phyloP scores from a whole-genome alignment of 2,113 vertebrate genomes.

The crab-eating macaque (Macaca fascicularis) region DNA sequence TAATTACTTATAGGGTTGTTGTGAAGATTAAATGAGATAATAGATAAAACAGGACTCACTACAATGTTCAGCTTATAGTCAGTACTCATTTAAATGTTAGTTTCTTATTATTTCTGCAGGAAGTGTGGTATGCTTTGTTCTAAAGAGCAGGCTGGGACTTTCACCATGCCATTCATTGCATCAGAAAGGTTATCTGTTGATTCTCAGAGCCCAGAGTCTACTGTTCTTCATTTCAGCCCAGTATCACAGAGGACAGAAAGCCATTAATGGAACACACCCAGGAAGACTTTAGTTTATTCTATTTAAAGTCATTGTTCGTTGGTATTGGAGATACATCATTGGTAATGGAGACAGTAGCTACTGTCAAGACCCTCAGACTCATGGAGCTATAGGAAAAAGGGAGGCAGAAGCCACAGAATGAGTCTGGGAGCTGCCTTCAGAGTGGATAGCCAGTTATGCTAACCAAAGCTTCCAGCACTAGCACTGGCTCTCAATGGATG shows the following conservation, averaged over 20 bases:
- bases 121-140: background rate
- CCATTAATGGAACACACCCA: conserved; percentile 14
- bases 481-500: background rate
- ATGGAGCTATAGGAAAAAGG: background rate
- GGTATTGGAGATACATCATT: conserved; percentile 1
- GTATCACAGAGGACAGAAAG: background rate
- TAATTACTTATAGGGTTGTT: background rate
- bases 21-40: conserved; percentile 30
- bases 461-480: background rate
- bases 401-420: background rate
- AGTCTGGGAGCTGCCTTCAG: background rate
- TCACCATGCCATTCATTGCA: background rate
- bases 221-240: background rate
- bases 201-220: background rate
- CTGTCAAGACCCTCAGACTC: background rate
- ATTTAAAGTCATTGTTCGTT: background rate
- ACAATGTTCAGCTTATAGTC: background rate
- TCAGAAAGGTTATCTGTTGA: background rate
- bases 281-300: background rate
- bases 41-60: background rate
- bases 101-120: background rate
- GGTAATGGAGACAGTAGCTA: background rate
- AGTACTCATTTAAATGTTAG: conserved; percentile 14
- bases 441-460: background rate
- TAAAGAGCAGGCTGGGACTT: background rate